Conservation (phyloP, 1,140 invertebrate species). For the Bombyx mandarina region DNA sequence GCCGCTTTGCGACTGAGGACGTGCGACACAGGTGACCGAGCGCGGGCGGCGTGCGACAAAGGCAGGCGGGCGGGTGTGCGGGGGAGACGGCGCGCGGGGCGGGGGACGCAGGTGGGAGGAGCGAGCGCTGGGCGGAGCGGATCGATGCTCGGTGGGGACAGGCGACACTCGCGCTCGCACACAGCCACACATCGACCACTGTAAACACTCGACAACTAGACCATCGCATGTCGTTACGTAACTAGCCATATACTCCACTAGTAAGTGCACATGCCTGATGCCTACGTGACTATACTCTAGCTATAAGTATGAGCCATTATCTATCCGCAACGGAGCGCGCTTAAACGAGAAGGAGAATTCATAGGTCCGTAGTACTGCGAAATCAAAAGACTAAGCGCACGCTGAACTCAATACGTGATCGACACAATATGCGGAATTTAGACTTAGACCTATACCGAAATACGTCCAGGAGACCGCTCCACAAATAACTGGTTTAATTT, state of each 20-base stretch:
- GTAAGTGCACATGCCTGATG: constrained; percentile 14
- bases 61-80: constrained; percentile 30
- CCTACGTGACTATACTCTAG: constrained; percentile 11
- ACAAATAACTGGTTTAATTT: no score
- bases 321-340: no score
- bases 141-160: constrained; percentile 66
- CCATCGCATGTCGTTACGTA: constrained; percentile 52
- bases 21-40: constrained; percentile 67
- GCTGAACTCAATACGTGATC: no score
- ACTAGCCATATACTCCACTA: constrained; percentile 28
- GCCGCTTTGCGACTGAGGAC: constrained; percentile 67
- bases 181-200: constrained; percentile 27
- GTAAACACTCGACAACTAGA: constrained; percentile 50
- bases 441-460: no score
- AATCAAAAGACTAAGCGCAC: no score
- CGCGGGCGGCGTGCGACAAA: constrained; percentile 59
- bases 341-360: no score
- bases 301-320: no score
- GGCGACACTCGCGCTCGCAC: constrained; percentile 48
- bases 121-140: constrained; percentile 62
- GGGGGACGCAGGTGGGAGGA: constrained; percentile 47
- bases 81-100: constrained; percentile 28
- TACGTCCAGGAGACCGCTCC: no score
- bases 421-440: no score
- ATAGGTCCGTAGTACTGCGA: no score